A percentile compares a stretch with the other conserved stretches of the same genome.
Evolutionary conservation across 2,797 vertebrate genomes (phyloP).

Genomic region (Pitangus sulphuratus): DNA sequence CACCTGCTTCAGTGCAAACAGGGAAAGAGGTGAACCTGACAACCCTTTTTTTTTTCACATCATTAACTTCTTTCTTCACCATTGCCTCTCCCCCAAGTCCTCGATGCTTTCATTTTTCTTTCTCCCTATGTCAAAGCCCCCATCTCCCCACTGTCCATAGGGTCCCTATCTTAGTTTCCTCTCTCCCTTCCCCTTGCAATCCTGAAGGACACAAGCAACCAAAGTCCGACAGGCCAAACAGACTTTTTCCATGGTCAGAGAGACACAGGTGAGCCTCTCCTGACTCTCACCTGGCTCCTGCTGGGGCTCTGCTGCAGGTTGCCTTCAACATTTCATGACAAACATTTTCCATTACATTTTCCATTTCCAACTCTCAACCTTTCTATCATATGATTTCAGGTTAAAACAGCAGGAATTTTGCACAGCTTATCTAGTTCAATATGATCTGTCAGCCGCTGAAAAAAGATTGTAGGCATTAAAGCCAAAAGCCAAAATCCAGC

Average conservation of each 20-base stretch:
- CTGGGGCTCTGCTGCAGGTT: neutral
- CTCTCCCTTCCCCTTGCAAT: neutral
- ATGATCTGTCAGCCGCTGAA: conserved; percentile 30
- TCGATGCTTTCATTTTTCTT: neutral
- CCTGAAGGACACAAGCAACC: neutral
- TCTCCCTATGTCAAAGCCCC: neutral
- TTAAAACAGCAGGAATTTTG: conserved; percentile 64
- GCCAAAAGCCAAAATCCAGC: conserved; percentile 58
- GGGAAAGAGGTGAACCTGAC: neutral
- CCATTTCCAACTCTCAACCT: conserved; percentile 58
- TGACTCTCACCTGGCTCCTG: neutral
- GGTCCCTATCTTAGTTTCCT: neutral
- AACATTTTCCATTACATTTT: conserved; percentile 53
- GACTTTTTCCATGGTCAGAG: neutral
- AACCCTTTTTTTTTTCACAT: neutral
- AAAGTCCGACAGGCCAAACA: neutral
- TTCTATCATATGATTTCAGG: conserved; percentile 16
- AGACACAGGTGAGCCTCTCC: neutral
- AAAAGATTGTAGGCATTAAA: conserved; percentile 45
- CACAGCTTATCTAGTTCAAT: conserved; percentile 28
- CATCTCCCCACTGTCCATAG: neutral
- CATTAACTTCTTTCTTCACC: neutral
- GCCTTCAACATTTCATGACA: conserved; percentile 1
- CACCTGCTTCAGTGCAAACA: neutral
- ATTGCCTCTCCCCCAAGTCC: neutral